These are phyloP conservation scores for Archips xylosteana DNA, from an alignment of 2,888 invertebrate species.

Conservation along the genomic window DNA sequence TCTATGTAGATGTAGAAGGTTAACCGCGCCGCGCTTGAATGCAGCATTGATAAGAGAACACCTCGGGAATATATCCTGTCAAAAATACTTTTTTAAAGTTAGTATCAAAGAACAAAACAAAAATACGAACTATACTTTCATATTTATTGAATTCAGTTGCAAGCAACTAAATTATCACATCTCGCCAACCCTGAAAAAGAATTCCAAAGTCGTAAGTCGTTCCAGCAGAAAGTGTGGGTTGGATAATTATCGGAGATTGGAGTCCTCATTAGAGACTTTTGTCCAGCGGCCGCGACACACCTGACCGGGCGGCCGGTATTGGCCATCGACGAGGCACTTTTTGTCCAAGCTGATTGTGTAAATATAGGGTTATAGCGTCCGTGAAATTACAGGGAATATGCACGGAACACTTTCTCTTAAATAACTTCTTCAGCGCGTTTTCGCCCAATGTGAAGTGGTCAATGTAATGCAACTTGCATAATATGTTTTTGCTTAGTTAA, in stretches of 20 bases:
- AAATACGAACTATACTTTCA: too few relatives aligned
- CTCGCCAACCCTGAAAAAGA: slow-evolving; percentile 66
- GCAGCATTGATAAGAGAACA: too few relatives aligned
- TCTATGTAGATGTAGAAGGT: too few relatives aligned
- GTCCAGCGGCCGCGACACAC: slow-evolving; percentile 53
- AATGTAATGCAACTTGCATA: too few relatives aligned
- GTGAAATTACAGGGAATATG: background rate
- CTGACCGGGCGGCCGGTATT: slow-evolving; percentile 62
- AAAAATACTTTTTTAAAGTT: too few relatives aligned
- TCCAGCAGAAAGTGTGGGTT: slow-evolving; percentile 79
- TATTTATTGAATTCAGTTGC: background rate
- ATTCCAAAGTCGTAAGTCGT: slow-evolving; percentile 66
- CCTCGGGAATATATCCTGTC: too few relatives aligned
- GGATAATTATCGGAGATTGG: slow-evolving; percentile 83
- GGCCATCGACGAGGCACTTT: slow-evolving; percentile 67
- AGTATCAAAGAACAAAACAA: too few relatives aligned
- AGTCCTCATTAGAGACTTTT: slow-evolving; percentile 83
- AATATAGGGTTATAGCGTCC: background rate
- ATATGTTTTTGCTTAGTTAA: too few relatives aligned
- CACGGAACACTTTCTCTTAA: too few relatives aligned
- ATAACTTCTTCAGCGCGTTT: too few relatives aligned
- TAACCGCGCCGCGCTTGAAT: too few relatives aligned
- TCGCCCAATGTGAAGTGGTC: too few relatives aligned
- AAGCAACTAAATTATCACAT: background rate
- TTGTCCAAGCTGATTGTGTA: slow-evolving; percentile 53